Base-by-base conservation (phyloP, 2,797 vertebrate genomes). In the Sebastes flavidus region DNA sequence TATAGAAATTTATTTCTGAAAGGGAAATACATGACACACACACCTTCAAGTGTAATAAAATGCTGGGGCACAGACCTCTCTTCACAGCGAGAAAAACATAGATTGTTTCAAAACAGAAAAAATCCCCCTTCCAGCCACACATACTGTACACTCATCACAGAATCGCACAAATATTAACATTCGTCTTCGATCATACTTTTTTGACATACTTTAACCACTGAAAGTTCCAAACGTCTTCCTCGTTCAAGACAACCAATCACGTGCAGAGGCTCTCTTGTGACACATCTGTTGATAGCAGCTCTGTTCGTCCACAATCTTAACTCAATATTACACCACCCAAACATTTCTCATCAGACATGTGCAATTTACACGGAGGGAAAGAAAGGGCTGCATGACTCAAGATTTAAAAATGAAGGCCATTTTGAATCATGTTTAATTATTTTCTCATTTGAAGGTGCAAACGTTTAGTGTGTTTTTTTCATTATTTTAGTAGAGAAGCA, bases 1-100 rank as follows among this genome's bases (percentile, higher is more conserved):
- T 86, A 90, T 86, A 92, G 74, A 90, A 70, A 88, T 93, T 94
- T 93, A 92, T 94, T 93, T 87, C 46, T 77, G 25, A 42, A 82
- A 84, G 65, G 66, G 62, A 84, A 81, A 87, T 49, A 76, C 69
- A 80, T 13, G 63, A 68, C 82, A 77, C 81, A 73, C 81, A 75
- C 78, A 80, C 84, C 83, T 87, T 91, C 81, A 89, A 87, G 88
- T 91, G 84, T 87, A 58, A 86, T 55, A 65, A 62, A 82, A 72
- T 29, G 34, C 61, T 11, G 34, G 68, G 62, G 59, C 18, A 32
- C 65, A 65, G 20, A 77, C 22, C 13, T 75, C 61, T 73, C 73
- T 78, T 87, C 75, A 84, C 74, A 63, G 66, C 11, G 75, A 85
- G 56, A 80, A 61, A 84, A 72, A 73, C 9, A 46, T 20, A n/a